phyloP scores from a whole-genome alignment of 2,113 vertebrate species.

The Butastur rufipennis region DNA sequence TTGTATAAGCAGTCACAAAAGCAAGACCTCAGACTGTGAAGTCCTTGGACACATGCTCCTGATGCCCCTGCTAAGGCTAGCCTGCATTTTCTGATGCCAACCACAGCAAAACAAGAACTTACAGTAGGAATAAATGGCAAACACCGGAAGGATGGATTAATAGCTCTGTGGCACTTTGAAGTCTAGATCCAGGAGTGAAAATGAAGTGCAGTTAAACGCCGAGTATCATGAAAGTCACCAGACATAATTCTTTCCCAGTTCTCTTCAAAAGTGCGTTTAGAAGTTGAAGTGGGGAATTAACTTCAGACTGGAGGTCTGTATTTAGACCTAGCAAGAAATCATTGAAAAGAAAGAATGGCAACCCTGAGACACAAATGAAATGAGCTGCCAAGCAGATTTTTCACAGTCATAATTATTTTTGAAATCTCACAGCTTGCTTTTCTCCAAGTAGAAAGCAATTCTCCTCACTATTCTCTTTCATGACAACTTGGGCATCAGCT shows the following conservation, averaged over 20 bases:
- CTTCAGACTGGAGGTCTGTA: constrained; percentile 49
- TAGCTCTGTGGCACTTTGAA: constrained; percentile 8
- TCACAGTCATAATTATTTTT: constrained; percentile 56
- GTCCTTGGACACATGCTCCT: neutral
- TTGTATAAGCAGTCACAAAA: neutral
- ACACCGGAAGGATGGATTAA: neutral
- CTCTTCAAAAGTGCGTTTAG: constrained; percentile 28
- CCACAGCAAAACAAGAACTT: neutral
- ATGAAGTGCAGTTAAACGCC: neutral
- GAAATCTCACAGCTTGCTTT: constrained; percentile 55
- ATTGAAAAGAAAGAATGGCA: constrained; percentile 39
- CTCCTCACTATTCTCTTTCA: constrained; percentile 44
- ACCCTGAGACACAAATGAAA: constrained; percentile 29
- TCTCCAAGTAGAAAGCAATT: constrained; percentile 46
- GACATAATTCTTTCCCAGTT: constrained; percentile 1
- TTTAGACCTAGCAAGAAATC: constrained; percentile 60
- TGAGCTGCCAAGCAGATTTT: constrained; percentile 51
- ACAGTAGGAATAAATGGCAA: neutral
- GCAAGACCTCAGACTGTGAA: neutral
- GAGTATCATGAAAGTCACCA: neutral
- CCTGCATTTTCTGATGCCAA: neutral
- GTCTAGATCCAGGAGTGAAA: neutral
- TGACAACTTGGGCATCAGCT: neutral
- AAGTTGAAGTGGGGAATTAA: constrained; percentile 49
- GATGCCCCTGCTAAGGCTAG: neutral